Base-by-base conservation (phyloP, 2,888 invertebrate genomes). In the Mimas tiliae region DNA sequence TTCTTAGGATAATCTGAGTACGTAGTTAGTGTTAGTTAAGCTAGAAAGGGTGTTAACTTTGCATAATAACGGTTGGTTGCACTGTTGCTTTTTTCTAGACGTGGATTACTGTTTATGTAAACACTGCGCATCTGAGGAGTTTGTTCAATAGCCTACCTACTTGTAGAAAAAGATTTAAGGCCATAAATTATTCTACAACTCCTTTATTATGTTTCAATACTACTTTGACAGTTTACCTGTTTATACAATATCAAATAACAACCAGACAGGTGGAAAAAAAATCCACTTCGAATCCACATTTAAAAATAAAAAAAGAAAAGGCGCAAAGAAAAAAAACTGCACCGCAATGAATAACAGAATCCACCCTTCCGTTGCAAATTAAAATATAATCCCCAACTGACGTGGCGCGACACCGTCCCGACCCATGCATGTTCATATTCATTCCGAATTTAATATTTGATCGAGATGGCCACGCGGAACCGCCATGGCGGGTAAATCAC, bases 401-500 rank as follows among this genome's bases (percentile, higher is more conserved):
- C 62, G 27, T 52, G 62, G 64, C 62, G 27, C 27, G 27, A 27
- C 27, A 52, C 58, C 38, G 48, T 38, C 42, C 38, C 38, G 51
- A 45, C 51, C 47, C 47, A 62, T 63, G 65, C 67, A 62, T 67
- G 67, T 71, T 51, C 72, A 74, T 76, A 74, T 75, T 75, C 72
- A 74, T 72, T 75, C 69, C 67, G 68, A 70, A 75, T 79, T 85
- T 77, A 82, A 82, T 85, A 81, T 82, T 83, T 83, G 79, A 83
- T 79, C 75, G 78, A 73, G 74, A 66, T 58, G 58, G 38, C 74
- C 74, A 74, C 69, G 71, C 72, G 73, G 64, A 69, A 67, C 73
- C 75, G 80, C 81, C 77, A 85, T 83, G 84, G 84, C 70, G 78
- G 70, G 84, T 86, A 86, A 83, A 87, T 87, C 81, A 84, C 76